A percentile compares a stretch with the other conserved stretches of the same genome.
Conservation (phyloP, 1,140 invertebrate species). For the Ganaspis sp. region DNA sequence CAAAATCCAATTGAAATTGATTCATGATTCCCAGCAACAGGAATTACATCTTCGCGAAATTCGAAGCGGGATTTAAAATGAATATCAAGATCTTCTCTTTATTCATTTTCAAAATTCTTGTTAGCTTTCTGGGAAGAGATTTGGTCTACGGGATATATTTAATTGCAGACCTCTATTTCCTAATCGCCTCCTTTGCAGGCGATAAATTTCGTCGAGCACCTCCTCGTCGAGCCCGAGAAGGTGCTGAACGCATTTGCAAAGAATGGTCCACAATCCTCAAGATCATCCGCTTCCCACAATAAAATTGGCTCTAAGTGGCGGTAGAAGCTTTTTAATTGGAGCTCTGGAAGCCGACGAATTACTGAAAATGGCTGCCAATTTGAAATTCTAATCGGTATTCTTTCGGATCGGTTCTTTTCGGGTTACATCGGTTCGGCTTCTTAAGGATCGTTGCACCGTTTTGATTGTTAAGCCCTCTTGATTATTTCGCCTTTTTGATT, state of each 20-base stretch:
- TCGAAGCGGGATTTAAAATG: no score
- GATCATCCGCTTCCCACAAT: background rate
- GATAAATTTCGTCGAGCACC: no score
- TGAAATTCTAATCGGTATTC: constrained; percentile 40
- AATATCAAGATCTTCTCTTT: no score
- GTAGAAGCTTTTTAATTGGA: constrained; percentile 17
- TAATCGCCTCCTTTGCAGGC: background rate
- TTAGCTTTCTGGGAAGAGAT: background rate
- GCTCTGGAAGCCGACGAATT: constrained; percentile 8
- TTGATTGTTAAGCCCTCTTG: constrained; percentile 10
- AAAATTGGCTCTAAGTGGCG: constrained; percentile 14
- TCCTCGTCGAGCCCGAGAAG: background rate
- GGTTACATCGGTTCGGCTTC: no score
- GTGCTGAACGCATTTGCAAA: constrained; percentile 18
- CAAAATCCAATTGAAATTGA: background rate
- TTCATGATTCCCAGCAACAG: background rate
- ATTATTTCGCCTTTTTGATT: constrained; percentile 39
- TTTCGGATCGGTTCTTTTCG: no score
- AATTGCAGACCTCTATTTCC: constrained; percentile 11
- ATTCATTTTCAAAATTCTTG: background rate
- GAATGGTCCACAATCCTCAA: constrained; percentile 10
- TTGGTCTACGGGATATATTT: background rate
- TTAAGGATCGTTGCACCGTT: constrained; percentile 42
- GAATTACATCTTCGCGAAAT: background rate
- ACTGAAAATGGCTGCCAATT: constrained; percentile 22